phyloP scores from a whole-genome alignment of 2,888 invertebrate genomes.

The Apamea monoglypha region DNA sequence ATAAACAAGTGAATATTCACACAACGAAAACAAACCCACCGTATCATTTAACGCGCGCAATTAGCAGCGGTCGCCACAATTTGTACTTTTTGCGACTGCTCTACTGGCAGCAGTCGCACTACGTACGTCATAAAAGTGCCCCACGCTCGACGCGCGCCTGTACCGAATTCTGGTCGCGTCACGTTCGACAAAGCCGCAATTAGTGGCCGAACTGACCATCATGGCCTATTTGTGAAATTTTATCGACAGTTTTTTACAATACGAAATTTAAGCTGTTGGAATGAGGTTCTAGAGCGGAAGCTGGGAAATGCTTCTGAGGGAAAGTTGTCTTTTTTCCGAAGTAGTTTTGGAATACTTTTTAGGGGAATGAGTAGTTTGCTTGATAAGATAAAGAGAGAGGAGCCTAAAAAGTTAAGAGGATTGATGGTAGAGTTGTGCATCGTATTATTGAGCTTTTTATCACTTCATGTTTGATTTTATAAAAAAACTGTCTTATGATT shows the following conservation, averaged over 20 bases:
- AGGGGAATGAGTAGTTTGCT: neutral
- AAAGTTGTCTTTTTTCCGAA: neutral
- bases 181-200: conserved; percentile 55
- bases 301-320: neutral
- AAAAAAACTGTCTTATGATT: neutral
- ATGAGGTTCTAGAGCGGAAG: neutral
- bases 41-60: conserved; percentile 47
- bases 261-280: conserved; percentile 41
- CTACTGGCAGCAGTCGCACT: neutral
- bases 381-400: neutral
- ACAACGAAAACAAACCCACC: conserved; percentile 4
- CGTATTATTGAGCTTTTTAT: no score
- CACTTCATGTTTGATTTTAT: neutral
- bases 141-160: neutral
- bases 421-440: neutral
- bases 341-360: neutral
- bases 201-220: conserved; percentile 37
- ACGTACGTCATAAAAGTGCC: conserved; percentile 19
- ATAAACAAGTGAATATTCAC: conserved; percentile 14
- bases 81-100: conserved; percentile 38
- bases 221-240: conserved; percentile 41
- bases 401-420: no score
- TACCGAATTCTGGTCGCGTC: conserved; percentile 41
- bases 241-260: conserved; percentile 38
- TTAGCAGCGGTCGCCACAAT: conserved; percentile 41